Evolutionary conservation across 2,797 vertebrate species (phyloP), one percentile per base, ranked within the genome.

Genomic region (Psittacula echo): DNA sequence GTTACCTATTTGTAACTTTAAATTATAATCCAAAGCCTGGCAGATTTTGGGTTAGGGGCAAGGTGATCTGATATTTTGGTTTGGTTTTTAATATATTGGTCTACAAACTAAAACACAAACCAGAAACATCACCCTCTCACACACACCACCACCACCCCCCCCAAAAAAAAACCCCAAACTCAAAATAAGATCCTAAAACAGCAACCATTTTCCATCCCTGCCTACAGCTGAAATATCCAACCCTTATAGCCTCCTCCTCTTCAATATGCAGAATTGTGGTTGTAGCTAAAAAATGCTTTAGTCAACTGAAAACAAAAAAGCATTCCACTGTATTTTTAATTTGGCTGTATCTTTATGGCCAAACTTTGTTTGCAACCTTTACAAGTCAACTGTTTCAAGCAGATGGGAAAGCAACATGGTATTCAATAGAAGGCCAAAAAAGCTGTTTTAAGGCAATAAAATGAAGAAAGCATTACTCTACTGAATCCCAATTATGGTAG

Each of bases 321-420:
- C 23, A 51, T 73, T 82, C 44, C 77, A 51, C 22, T 68, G 6
- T 27, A 53, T 77, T 89, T 93, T 94, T 65, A 68, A 41, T 87
- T 82, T 50, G n/a, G 44, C 24, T 37, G 1, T 27, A 72, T 53
- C 77, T 88, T 90, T 50, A 76, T 4, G 22, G 68, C 21, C 26
- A 83, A 93, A 83, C 30, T 30, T 73, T 68, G n/a, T 78, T 64
- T 76, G 41, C 72, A 91, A 53, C 37, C 44, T 80, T 91, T 85
- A 27, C 27, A 92, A 79, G 44, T 66, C 47, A 92, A 83, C 54
- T 64, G 65, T 30, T 87, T 60, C 70, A 84, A 82, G 48, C 65
- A 87, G 48, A 74, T 72, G 76, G 68, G 41, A 94, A 87, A 77
- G 24, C 56, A 89, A 85, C 48, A 45, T 1, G 4, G 19, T 39